A percentile compares a stretch with the other conserved stretches of the same genome.
Evolutionary conservation across 2,797 vertebrate genomes (phyloP).

Genomic region (Brachyalestes nurse): DNA sequence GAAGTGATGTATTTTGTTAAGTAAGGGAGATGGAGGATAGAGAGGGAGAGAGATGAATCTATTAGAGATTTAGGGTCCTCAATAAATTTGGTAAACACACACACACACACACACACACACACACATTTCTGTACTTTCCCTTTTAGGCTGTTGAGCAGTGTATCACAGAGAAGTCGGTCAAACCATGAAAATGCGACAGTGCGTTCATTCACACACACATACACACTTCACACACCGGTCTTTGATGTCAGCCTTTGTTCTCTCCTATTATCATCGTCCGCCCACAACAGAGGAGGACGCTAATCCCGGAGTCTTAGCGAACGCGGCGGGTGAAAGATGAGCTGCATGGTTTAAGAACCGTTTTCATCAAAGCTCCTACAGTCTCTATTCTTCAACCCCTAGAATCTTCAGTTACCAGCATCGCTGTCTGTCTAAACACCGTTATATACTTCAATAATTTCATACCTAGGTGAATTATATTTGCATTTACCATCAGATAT

Average conservation of each 20-base stretch:
- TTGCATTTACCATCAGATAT: too few relatives aligned
- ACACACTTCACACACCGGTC: background rate
- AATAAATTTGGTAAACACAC: constrained; percentile 22
- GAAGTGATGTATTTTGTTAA: too few relatives aligned
- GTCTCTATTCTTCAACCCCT: background rate
- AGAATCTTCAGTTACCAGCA: background rate
- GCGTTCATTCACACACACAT: background rate
- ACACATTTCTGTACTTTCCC: constrained; percentile 22
- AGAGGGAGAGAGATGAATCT: constrained; percentile 9
- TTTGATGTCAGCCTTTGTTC: constrained; percentile 20
- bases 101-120: background rate
- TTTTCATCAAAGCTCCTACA: background rate
- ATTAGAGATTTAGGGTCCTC: constrained; percentile 4
- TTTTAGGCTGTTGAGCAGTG: background rate
- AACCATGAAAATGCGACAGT: background rate
- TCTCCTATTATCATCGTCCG: background rate
- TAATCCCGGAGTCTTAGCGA: constrained; percentile 4
- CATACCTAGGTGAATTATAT: too few relatives aligned
- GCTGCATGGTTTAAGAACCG: background rate
- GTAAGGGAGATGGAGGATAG: constrained; percentile 2
- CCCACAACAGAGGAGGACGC: constrained; percentile 12
- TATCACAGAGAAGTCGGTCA: background rate
- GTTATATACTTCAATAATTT: too few relatives aligned
- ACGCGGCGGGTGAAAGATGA: background rate
- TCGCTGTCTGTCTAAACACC: too few relatives aligned